Evolutionary conservation across 2,113 vertebrate species (phyloP), one percentile per base, ranked within the genome.

Genomic region (Sminthopsis crassicaudata): DNA sequence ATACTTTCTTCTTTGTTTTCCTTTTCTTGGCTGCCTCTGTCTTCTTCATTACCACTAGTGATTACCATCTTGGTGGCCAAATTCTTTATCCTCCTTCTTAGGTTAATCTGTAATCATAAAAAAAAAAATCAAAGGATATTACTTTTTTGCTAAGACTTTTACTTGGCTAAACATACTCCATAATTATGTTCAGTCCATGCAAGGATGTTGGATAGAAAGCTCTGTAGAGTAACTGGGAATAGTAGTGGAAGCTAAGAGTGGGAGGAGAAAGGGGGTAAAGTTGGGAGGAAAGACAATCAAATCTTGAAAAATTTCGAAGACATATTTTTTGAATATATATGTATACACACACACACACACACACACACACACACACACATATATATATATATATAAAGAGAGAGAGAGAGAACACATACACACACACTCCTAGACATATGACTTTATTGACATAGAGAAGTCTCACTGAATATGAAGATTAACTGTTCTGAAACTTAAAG

Each of bases 41-140:
- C 99, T 95, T 99, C 99, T 97, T 99, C 99, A 99, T 98, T 99
- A 97, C 98, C 99, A 96, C 99, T 99, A 98, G 99, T 99, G 99
- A 99, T 99, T 98, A 99, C 99, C 99, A 99, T 99, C 99, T 99
- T 99, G 99, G 98, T 99, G 92, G 99, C 98, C 98, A 99, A 98
- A 98, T 98, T 99, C 99, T 99, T 99, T 98, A 99, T 99, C 98
- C 98, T 99, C 94, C 98, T 98, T 98, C 98, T 99, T 98, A 99
- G 98, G 98, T 98, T 98, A 98, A 98, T 99, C 99, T 99, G 98
- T 27, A 97, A 94, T 95, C 94, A 97, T 96, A 96, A 97, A 98
- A 89, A 97, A 98, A 89, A 97, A 84, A 96, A 97, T 94, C 46
- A 96, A 76, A 96, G 57, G 0, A 24, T 0, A 50, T 8, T 2